Percentiles rank a stretch among this genome's conserved stretches.
Conservation (phyloP, 2,113 vertebrate species). For the Lagopus muta region DNA sequence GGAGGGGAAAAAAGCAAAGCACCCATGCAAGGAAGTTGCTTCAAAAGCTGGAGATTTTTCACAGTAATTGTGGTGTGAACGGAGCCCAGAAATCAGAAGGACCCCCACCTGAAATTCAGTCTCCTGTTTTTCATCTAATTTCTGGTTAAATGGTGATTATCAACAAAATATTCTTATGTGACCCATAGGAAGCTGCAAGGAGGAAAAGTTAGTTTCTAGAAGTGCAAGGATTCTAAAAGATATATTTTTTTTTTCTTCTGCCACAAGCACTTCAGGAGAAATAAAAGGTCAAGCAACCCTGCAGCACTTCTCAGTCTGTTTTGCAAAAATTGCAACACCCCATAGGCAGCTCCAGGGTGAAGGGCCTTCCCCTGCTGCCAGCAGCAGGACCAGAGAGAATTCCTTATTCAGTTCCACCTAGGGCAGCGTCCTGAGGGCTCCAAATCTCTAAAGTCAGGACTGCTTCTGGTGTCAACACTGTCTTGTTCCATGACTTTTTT, state of each 20-base stretch:
- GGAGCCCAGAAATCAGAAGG: neutral
- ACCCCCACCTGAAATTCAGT: neutral
- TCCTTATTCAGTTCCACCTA: neutral
- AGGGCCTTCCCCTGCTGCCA: neutral
- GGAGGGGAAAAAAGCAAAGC: neutral
- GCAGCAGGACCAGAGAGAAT: neutral
- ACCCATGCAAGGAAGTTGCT: fast-evolving
- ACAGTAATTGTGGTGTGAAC: neutral
- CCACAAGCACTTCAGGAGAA: neutral
- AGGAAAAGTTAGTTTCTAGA: neutral
- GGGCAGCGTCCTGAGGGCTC: neutral
- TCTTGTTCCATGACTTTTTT: neutral
- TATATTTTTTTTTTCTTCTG: neutral
- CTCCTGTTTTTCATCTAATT: neutral
- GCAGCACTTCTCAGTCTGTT: neutral
- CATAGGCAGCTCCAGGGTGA: neutral
- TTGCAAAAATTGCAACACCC: neutral
- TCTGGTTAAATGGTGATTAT: neutral
- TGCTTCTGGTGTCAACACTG: neutral
- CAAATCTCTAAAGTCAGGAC: neutral
- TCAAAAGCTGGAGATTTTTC: neutral
- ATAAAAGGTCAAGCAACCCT: neutral
- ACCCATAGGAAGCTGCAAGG: neutral
- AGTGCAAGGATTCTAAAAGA: neutral
- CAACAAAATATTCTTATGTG: neutral